phyloP scores from a whole-genome alignment of 1,140 invertebrate species.

The Apolygus lucorum region DNA sequence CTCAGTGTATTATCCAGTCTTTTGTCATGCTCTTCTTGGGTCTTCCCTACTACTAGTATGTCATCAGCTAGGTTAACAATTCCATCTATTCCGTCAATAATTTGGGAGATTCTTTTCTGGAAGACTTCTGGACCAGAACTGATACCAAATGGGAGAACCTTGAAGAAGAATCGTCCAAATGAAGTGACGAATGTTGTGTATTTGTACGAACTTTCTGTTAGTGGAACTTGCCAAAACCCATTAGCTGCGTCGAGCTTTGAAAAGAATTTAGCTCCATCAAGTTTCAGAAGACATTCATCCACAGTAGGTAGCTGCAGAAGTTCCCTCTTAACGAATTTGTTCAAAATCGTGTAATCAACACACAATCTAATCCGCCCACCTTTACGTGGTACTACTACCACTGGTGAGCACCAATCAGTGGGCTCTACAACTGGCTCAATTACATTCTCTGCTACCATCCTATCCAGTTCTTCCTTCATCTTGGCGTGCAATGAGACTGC shows the following conservation, averaged over 20 bases:
- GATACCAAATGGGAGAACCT: background rate
- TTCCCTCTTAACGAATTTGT: too few species aligned
- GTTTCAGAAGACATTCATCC: too few species aligned
- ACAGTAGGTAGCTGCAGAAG: too few species aligned
- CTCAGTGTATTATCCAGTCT: background rate
- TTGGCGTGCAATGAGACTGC: too few species aligned
- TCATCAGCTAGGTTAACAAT: background rate
- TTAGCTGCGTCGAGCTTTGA: background rate
- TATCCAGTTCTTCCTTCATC: too few species aligned
- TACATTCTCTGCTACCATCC: too few species aligned
- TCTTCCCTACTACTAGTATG: background rate
- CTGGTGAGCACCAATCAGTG: too few species aligned
- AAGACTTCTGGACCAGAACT: background rate
- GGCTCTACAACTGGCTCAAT: too few species aligned
- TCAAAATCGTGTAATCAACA: too few species aligned
- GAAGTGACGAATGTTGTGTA: background rate
- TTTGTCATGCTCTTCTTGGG: background rate
- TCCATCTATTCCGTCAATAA: background rate
- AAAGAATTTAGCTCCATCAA: background rate
- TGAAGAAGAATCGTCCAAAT: background rate
- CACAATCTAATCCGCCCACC: too few species aligned
- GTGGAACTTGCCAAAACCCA: background rate
- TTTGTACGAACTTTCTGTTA: background rate
- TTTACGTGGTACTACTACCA: too few species aligned
- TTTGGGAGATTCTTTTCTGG: background rate